Conservation (phyloP, 2,888 invertebrate species). For the Xylocampa areola region DNA sequence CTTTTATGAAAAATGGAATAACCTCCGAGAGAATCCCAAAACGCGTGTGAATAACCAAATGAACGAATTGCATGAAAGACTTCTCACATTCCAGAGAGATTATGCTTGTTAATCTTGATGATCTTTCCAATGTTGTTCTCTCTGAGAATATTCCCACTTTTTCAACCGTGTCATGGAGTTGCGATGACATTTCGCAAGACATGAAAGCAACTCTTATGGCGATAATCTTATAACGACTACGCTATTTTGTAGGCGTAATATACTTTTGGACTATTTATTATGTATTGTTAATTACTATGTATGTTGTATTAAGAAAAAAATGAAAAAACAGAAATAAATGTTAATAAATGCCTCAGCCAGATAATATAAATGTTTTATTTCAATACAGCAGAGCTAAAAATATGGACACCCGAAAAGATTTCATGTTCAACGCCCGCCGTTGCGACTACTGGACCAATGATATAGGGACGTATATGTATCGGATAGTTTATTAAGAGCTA, state of each 20-base stretch:
- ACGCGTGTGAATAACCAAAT: slow-evolving; percentile 8
- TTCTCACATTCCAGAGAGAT: slow-evolving; percentile 34
- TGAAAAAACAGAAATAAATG: slow-evolving; percentile 88
- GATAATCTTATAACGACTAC: slow-evolving; percentile 90
- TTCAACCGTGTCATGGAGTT: slow-evolving; percentile 83
- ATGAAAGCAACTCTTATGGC: slow-evolving; percentile 86
- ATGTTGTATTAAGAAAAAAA: slow-evolving; percentile 90
- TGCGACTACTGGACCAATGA: too few relatives aligned
- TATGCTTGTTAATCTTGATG: slow-evolving; percentile 46
- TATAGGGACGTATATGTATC: too few relatives aligned
- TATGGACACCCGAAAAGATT: too few relatives aligned
- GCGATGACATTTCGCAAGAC: slow-evolving; percentile 80
- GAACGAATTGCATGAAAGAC: slow-evolving; percentile 12
- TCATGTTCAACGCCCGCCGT: too few relatives aligned
- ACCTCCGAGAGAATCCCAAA: slow-evolving; percentile 58
- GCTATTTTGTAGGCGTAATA: slow-evolving; percentile 90
- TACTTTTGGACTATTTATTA: slow-evolving; percentile 90
- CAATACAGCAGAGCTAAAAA: not conserved
- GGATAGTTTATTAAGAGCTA: too few relatives aligned
- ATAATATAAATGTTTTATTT: slow-evolving; percentile 77
- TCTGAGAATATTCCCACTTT: slow-evolving; percentile 79
- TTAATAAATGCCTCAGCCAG: slow-evolving; percentile 91
- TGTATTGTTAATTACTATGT: slow-evolving; percentile 90
- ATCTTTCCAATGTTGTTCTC: slow-evolving; percentile 62
- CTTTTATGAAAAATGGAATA: slow-evolving; percentile 68